phyloP scores from a whole-genome alignment of 1,140 invertebrate genomes.

The Phymorhynchus buccinoides region DNA sequence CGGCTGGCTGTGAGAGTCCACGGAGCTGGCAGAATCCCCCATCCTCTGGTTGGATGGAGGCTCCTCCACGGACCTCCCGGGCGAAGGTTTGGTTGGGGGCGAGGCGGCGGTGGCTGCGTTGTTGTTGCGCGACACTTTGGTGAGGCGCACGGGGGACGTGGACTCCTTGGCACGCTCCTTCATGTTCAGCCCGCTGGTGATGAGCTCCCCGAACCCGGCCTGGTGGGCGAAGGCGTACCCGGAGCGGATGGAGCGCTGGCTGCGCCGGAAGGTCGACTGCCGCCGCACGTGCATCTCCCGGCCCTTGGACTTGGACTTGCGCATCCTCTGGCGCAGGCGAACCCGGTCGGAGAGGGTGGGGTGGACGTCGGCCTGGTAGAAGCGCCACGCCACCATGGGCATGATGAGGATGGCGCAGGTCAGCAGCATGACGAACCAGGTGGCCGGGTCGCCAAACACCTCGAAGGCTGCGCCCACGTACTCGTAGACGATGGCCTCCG shows the following conservation, averaged over 20 bases:
- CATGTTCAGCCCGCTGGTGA: conserved; percentile 98
- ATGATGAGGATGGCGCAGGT: conserved; percentile 89
- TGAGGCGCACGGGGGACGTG: conserved; percentile 53
- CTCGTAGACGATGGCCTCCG: conserved; percentile 69
- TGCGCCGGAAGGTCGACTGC: conserved; percentile 84
- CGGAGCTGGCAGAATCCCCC: neutral
- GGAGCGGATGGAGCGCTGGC: conserved; percentile 88
- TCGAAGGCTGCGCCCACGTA: conserved; percentile 65
- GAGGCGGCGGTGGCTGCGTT: neutral
- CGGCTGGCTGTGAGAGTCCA: neutral
- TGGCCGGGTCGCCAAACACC: conserved; percentile 81
- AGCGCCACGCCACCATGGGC: conserved; percentile 92
- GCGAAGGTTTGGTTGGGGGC: neutral
- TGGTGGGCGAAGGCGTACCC: conserved; percentile 98
- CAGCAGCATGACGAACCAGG: conserved; percentile 95
- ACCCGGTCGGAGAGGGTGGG: conserved; percentile 94
- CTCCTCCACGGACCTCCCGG: neutral
- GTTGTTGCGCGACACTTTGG: conserved; percentile 47
- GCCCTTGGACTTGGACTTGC: conserved; percentile 74
- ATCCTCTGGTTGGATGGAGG: neutral
- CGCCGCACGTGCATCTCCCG: conserved; percentile 85
- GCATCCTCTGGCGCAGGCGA: conserved; percentile 82
- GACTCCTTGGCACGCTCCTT: conserved; percentile 56
- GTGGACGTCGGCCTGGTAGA: conserved; percentile 72
- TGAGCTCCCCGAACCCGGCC: conserved; percentile 97